Conservation (phyloP, 2,113 vertebrate species). For the Coryphaenoides rupestris region DNA sequence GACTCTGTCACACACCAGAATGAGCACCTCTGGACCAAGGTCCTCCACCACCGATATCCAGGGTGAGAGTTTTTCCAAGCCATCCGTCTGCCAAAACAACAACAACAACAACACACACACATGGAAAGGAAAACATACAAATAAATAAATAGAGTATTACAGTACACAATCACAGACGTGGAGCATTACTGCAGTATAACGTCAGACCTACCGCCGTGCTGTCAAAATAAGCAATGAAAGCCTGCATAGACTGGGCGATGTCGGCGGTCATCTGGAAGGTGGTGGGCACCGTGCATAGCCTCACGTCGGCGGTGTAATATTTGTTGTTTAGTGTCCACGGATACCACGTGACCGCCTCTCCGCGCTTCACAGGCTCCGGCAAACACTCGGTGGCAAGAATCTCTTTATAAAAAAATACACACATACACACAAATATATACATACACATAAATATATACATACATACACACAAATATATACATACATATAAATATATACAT, state of each 20-base stretch:
- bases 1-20: slow-evolving; percentile 90
- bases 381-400: slow-evolving; percentile 80
- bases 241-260: slow-evolving; percentile 88
- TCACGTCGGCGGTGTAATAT: slow-evolving; percentile 90
- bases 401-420: slow-evolving; percentile 69
- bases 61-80: slow-evolving; percentile 78
- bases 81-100: slow-evolving; percentile 75
- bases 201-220: slow-evolving; percentile 83
- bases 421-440: neutral
- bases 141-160: too few relatives aligned
- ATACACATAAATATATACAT: too few relatives aligned
- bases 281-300: slow-evolving; percentile 85
- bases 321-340: slow-evolving; percentile 98
- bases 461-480: too few relatives aligned
- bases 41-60: slow-evolving; percentile 91
- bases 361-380: slow-evolving; percentile 63
- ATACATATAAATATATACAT: neutral
- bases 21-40: slow-evolving; percentile 90
- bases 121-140: neutral
- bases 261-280: slow-evolving; percentile 78
- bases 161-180: neutral
- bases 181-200: neutral
- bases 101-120: neutral
- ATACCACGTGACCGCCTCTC: slow-evolving; percentile 80
- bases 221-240: slow-evolving; percentile 92